phyloP scores from a whole-genome alignment of 1,140 invertebrate genomes.

The Orchesella cincta region DNA sequence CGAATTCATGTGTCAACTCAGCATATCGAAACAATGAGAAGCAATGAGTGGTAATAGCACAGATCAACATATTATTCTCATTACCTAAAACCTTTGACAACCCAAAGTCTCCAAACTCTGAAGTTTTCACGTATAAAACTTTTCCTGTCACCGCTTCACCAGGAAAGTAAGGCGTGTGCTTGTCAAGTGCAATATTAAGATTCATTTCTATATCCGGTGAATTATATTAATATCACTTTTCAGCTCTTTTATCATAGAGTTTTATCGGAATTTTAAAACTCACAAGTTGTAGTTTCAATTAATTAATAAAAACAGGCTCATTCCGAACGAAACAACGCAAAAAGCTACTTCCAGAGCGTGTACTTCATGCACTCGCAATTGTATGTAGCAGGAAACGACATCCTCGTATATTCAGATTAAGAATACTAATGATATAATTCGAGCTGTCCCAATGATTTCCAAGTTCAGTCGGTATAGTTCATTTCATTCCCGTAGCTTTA shows the following conservation, averaged over 20 bases:
- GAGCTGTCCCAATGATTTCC: too few relatives aligned
- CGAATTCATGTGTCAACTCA: background rate
- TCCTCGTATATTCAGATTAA: too few relatives aligned
- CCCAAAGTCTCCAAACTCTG: slow-evolving; percentile 13
- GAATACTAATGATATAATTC: too few relatives aligned
- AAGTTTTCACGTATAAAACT: slow-evolving; percentile 20
- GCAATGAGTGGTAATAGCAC: background rate
- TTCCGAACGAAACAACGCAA: too few relatives aligned
- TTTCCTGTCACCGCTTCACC: slow-evolving; percentile 18
- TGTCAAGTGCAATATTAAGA: slow-evolving; percentile 5
- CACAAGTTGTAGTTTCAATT: background rate
- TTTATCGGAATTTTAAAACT: background rate
- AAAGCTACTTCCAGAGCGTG: too few relatives aligned
- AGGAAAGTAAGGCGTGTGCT: slow-evolving; percentile 7
- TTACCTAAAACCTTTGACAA: slow-evolving; percentile 16
- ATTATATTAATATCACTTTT: too few relatives aligned
- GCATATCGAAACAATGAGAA: background rate
- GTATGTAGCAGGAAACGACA: too few relatives aligned
- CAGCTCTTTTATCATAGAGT: too few relatives aligned
- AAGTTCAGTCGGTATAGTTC: too few relatives aligned
- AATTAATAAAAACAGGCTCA: too few relatives aligned
- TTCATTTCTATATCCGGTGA: slow-evolving; percentile 9
- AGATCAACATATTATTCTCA: background rate
- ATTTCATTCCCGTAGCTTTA: too few relatives aligned
- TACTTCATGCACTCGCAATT: too few relatives aligned